A percentile compares a stretch with the other conserved stretches of the same genome.
Evolutionary conservation across 2,113 vertebrate genomes (phyloP).

Genomic region (Rhinolophus ferrumequinum): DNA sequence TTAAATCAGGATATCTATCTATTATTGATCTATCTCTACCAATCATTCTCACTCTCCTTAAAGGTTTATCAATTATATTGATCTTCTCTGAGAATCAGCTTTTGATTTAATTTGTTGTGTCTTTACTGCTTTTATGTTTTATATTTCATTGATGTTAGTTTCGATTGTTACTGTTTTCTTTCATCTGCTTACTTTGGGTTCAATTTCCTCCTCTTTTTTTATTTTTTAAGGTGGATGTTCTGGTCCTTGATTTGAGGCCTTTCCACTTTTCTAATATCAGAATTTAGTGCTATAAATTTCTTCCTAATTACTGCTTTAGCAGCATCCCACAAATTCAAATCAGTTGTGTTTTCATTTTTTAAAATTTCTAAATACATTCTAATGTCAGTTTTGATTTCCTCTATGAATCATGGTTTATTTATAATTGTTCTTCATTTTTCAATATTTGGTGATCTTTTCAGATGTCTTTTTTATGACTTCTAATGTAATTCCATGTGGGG

Average conservation of each 20-base stretch:
- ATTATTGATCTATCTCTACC: background rate
- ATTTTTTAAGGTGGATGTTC: background rate
- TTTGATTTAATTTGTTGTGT: background rate
- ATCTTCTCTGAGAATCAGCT: background rate
- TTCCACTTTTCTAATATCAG: background rate
- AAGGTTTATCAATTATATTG: background rate
- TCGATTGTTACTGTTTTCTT: background rate
- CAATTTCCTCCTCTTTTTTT: background rate
- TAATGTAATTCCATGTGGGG: background rate
- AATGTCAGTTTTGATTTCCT: slow-evolving; percentile 4
- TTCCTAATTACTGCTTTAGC: background rate
- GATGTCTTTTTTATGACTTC: background rate
- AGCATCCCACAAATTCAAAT: background rate
- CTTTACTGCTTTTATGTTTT: background rate
- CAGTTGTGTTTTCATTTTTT: background rate
- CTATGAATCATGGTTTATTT: background rate
- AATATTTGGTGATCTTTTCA: background rate
- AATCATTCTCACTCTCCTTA: background rate
- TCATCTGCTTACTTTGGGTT: background rate
- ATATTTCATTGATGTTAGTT: background rate
- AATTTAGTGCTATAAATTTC: background rate
- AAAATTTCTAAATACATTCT: background rate
- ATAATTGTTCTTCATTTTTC: background rate
- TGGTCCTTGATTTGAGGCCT: background rate
- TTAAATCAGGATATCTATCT: background rate